Percentiles rank a stretch among this genome's conserved stretches.
Evolutionary conservation across 2,113 vertebrate genomes (phyloP).

Genomic region (Solea senegalensis): DNA sequence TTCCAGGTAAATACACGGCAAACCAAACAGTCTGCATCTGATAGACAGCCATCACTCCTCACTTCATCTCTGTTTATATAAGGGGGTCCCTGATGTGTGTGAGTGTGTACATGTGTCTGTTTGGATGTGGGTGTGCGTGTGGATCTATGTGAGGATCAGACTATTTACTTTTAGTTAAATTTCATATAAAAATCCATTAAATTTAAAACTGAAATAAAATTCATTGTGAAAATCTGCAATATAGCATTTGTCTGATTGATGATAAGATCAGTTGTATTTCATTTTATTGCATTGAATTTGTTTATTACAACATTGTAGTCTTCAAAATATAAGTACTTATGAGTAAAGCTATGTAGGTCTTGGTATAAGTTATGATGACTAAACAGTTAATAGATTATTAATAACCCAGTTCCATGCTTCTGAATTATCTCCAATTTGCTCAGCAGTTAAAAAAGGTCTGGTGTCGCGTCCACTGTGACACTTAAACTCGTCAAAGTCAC

Average conservation of each 20-base stretch:
- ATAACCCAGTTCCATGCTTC: not conserved
- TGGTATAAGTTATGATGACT: not conserved
- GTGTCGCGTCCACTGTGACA: not conserved
- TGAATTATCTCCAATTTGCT: not conserved
- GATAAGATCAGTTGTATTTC: too few relatives aligned
- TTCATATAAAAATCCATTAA: too few relatives aligned
- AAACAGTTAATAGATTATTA: not conserved
- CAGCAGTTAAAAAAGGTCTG: not conserved
- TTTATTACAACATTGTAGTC: too few relatives aligned
- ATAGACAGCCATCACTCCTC: slow-evolving; percentile 54
- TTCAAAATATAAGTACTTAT: too few relatives aligned
- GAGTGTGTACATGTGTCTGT: slow-evolving; percentile 1
- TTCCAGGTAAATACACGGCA: slow-evolving; percentile 68
- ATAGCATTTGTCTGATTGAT: too few relatives aligned
- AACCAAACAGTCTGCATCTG: slow-evolving; percentile 40
- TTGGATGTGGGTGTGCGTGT: slow-evolving; percentile 11
- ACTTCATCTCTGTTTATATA: slow-evolving; percentile 41
- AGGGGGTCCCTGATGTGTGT: slow-evolving; percentile 3
- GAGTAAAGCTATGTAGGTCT: not conserved
- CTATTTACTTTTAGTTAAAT: too few relatives aligned
- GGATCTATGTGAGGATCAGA: not conserved
- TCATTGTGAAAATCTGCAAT: not conserved
- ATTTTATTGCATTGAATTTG: too few relatives aligned
- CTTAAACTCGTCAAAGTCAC: not conserved
- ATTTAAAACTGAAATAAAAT: not conserved